A percentile compares a stretch with the other conserved stretches of the same genome.
Evolutionary conservation across 2,797 vertebrate species (phyloP).

Genomic region (Gallinago stenura): DNA sequence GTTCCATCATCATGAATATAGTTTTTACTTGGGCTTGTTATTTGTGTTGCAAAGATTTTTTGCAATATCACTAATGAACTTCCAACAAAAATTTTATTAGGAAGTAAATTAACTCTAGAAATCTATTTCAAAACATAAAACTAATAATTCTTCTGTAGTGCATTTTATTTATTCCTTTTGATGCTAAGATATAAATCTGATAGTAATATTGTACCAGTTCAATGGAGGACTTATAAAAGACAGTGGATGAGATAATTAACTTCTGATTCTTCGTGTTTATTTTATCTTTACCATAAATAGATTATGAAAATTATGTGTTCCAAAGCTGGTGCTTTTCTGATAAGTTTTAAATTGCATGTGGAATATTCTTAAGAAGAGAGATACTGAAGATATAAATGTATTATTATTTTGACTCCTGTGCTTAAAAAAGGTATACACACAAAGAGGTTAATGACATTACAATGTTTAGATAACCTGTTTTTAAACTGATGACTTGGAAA

Average conservation of each 20-base stretch:
- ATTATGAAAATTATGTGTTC: neutral
- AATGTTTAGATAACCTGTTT: slow-evolving; percentile 35
- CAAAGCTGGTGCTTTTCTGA: neutral
- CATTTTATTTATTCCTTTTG: neutral
- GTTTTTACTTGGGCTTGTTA: neutral
- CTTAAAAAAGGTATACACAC: neutral
- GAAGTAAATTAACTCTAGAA: neutral
- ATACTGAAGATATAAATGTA: neutral
- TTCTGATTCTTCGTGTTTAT: neutral
- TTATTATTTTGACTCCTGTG: neutral
- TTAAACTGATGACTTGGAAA: slow-evolving; percentile 39
- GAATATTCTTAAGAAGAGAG: neutral
- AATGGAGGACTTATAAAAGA: neutral
- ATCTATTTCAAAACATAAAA: neutral
- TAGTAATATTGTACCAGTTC: neutral
- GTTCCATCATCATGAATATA: neutral
- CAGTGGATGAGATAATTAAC: neutral
- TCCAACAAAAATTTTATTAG: neutral
- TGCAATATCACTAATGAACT: neutral
- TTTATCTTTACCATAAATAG: neutral
- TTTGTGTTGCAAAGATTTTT: neutral
- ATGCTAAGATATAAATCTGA: neutral
- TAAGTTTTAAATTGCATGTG: neutral
- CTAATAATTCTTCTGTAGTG: neutral
- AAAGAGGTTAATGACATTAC: neutral